Percentiles rank a stretch among this genome's conserved stretches.
These are phyloP conservation scores for Panulirus ornatus DNA, from an alignment of 1,140 invertebrate genomes.

Conservation along the genomic window DNA sequence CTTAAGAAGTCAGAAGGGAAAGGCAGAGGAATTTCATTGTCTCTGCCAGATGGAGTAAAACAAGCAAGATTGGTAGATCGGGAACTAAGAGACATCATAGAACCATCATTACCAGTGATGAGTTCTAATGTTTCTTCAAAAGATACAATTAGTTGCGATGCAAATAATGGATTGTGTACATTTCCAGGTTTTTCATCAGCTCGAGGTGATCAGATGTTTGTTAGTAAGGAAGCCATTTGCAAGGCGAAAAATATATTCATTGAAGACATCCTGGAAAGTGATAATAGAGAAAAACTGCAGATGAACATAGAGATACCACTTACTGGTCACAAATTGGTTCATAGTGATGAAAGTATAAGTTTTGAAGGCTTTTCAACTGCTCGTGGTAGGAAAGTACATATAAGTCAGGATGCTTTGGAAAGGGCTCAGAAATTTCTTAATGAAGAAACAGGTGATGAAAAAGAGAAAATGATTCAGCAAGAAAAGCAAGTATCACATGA, in stretches of 20 bases:
- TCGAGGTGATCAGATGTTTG: neutral
- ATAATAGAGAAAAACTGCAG: neutral
- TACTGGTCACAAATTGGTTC: too few species aligned
- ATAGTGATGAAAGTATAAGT: too few species aligned
- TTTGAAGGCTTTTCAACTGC: slow-evolving; percentile 3
- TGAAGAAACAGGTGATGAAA: neutral
- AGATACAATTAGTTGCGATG: neutral
- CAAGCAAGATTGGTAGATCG: too few species aligned
- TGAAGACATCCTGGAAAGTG: neutral
- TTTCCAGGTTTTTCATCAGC: slow-evolving; percentile 18
- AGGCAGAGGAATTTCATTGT: too few species aligned
- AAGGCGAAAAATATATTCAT: neutral
- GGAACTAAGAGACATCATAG: too few species aligned
- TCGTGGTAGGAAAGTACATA: neutral
- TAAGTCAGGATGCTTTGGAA: neutral
- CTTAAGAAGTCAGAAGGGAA: too few species aligned
- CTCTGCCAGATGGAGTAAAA: too few species aligned
- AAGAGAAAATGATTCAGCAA: neutral
- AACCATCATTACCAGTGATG: too few species aligned
- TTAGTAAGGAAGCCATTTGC: neutral
- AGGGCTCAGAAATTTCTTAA: neutral
- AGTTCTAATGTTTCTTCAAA: too few species aligned
- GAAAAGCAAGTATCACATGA: neutral
- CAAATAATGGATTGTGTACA: neutral
- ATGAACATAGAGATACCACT: neutral